A percentile compares a stretch with the other conserved stretches of the same genome.
phyloP scores from a whole-genome alignment of 2,888 invertebrate genomes.

The Scrobipalpa costella region DNA sequence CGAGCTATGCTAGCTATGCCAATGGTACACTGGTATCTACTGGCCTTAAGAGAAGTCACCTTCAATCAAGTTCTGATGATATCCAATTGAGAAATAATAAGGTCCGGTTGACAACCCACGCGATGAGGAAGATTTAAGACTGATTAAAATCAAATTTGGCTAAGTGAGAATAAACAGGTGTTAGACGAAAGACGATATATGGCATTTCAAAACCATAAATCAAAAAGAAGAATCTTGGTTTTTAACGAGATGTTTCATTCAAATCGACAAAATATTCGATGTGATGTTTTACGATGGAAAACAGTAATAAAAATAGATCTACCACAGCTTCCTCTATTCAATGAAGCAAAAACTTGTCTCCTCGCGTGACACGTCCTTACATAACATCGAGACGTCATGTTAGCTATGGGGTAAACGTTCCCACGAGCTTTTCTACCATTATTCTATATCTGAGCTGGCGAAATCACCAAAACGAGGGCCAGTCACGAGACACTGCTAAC shows the following conservation, averaged over 20 bases:
- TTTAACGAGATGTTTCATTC: too few relatives aligned
- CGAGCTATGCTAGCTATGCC: constrained; percentile 4
- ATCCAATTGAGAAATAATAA: constrained; percentile 3
- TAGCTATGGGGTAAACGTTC: constrained; percentile 24
- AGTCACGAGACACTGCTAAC: constrained; percentile 14
- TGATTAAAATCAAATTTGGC: too few relatives aligned
- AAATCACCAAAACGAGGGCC: constrained; percentile 17
- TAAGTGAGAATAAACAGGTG: neutral
- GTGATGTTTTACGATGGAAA: neutral
- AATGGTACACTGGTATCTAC: neutral
- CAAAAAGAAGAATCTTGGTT: too few relatives aligned
- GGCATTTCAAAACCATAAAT: too few relatives aligned
- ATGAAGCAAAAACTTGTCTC: constrained; percentile 7
- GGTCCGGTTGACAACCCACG: constrained; percentile 9
- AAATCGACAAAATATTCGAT: too few relatives aligned
- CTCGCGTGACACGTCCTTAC: constrained; percentile 3
- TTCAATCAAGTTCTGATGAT: constrained; percentile 11
- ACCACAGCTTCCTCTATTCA: neutral
- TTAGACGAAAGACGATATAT: neutral
- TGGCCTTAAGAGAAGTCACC: constrained; percentile 4
- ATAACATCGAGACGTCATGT: constrained; percentile 18
- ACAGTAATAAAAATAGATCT: neutral
- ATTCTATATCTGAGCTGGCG: constrained; percentile 18
- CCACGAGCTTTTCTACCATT: constrained; percentile 23
- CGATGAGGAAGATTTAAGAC: neutral